Base-by-base conservation (phyloP, 2,797 vertebrate species). In the Babyrousa celebensis region DNA sequence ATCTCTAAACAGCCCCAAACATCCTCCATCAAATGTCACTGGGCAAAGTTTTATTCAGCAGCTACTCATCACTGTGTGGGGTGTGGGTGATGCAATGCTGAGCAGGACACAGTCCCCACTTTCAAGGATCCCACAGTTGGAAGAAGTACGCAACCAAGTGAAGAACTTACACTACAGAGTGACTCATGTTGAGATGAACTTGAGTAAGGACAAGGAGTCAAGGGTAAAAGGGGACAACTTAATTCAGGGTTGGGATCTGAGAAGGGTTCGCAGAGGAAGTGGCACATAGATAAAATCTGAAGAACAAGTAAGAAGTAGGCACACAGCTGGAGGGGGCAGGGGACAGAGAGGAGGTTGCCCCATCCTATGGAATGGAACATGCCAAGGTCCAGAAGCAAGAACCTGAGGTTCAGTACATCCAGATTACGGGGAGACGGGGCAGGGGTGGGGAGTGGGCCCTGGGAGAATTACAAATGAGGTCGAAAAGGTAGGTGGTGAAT, bases 101-200 rank as follows among this genome's bases (percentile, higher is more conserved):
- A 88, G 67, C 54, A 52, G 79, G 52, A 60, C 15, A 67, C 0
- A 2, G 29, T 1, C 32, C 52, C 11, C 14, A 17, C 40, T 77
- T 40, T 43, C 54, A 20, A n/a, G 48, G 36, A 17, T 36, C 16
- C 68, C 2, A 27, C 3, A 20, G 18, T 8, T 5, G 12, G 80
- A 94, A 86, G 85, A 86, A 83, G 82, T 0, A 75, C 48, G 75
- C 40, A 54, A 60, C 16, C 15, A 17, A 63, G 25, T 1, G 20
- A 63, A 70, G 62, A 67, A n/a, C 27, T 40, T 18, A 9, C 3
- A 1, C 6, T 4, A 6, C 15, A n/a, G 11, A 43, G 12, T 5
- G 15, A 43, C 14, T 29, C 9, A 0, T 0, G 3, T 63, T 11
- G 10, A 27, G 79, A 74, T 6, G 21, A 82, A 15, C 32, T 0